Conservation (phyloP, 1,140 invertebrate genomes). For the Lordiphosa stackelbergi region DNA sequence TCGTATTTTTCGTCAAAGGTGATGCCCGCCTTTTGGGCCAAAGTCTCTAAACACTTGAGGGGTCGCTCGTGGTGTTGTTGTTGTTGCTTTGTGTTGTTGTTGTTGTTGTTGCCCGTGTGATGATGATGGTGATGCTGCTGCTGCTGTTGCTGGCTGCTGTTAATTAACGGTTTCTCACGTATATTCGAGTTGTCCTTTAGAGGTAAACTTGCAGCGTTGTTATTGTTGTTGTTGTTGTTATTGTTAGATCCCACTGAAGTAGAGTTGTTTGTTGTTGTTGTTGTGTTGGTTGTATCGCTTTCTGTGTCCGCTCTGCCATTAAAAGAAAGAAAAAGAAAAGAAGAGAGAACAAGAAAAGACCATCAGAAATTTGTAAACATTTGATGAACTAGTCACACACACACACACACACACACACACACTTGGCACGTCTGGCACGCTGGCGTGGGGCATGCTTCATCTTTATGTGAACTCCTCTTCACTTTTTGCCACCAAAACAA, state of each 20-base stretch:
- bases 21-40: slow-evolving; percentile 83
- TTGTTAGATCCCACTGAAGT: slow-evolving; percentile 12
- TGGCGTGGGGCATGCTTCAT: slow-evolving; percentile 34
- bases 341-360: slow-evolving; percentile 2
- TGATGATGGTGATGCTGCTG: slow-evolving; percentile 25
- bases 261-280: slow-evolving; percentile 20
- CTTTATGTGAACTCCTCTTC: slow-evolving; percentile 4
- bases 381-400: not conserved
- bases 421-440: slow-evolving; percentile 34
- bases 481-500: slow-evolving; percentile 3
- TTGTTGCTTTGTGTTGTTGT: slow-evolving; percentile 18
- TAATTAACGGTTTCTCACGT: slow-evolving; percentile 36
- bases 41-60: slow-evolving; percentile 82
- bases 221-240: slow-evolving; percentile 6
- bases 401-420: slow-evolving; percentile 36
- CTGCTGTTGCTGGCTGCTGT: slow-evolving; percentile 25
- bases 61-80: slow-evolving; percentile 76
- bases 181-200: slow-evolving; percentile 75
- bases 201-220: slow-evolving; percentile 32
- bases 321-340: not conserved
- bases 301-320: slow-evolving; percentile 63
- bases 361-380: slow-evolving; percentile 6
- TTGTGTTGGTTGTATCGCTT: slow-evolving; percentile 45
- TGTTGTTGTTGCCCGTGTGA: slow-evolving; percentile 35
- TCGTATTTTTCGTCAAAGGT: slow-evolving; percentile 84